phyloP scores from a whole-genome alignment of 2,888 invertebrate species.

The Anaspis maculata region DNA sequence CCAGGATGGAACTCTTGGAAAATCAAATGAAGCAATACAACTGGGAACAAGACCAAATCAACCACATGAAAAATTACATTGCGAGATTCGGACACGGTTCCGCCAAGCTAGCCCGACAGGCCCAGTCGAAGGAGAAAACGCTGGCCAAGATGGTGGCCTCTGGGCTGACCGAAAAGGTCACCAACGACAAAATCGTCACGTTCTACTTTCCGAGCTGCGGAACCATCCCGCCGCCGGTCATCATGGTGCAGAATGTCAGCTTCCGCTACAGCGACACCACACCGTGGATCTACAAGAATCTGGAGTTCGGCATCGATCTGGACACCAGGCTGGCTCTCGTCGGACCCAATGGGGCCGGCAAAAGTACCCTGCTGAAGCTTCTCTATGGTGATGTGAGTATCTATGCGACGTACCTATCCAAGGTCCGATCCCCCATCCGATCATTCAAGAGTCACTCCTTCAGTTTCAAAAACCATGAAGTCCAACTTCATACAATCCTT shows the following conservation, averaged over 20 bases:
- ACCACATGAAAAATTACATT: conserved; percentile 99
- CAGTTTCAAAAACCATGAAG: no score
- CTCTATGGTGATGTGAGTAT: conserved; percentile 82
- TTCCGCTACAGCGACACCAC: conserved; percentile 83
- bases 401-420: no score
- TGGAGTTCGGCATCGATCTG: conserved; percentile 98
- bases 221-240: conserved; percentile 95
- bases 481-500: no score
- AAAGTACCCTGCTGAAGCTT: conserved; percentile 93
- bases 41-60: conserved; percentile 99
- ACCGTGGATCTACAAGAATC: conserved; percentile 91
- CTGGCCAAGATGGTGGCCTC: conserved; percentile 98
- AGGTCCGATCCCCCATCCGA: no score
- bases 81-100: conserved; percentile 99
- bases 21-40: conserved; percentile 99
- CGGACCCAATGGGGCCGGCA: conserved; percentile 98
- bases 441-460: no score
- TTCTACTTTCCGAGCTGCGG: conserved; percentile 97
- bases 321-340: conserved; percentile 93
- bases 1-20: conserved; percentile 87
- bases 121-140: conserved; percentile 99
- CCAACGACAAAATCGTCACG: conserved; percentile 80
- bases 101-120: conserved; percentile 95
- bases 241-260: conserved; percentile 98
- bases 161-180: conserved; percentile 92